Percentiles rank a stretch among this genome's conserved stretches.
These are phyloP conservation scores for Drosophila anomelani DNA, from an alignment of 2,888 invertebrate species.

Conservation along the genomic window DNA sequence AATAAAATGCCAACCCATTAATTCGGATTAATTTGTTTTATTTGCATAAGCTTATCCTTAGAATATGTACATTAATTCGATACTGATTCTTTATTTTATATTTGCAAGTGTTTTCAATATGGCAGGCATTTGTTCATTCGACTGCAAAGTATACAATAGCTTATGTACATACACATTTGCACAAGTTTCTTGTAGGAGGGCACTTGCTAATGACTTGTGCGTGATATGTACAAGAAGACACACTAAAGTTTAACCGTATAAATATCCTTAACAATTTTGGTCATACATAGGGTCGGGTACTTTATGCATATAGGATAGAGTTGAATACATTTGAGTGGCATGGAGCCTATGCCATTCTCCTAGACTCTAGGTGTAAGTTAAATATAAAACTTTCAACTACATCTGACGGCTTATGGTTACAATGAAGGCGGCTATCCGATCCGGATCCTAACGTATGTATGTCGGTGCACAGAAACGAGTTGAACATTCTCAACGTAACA, in stretches of 20 bases:
- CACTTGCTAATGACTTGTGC: slow-evolving; percentile 40
- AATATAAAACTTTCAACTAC: slow-evolving; percentile 38
- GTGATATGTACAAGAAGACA: slow-evolving; percentile 24
- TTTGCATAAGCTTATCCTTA: slow-evolving; percentile 37
- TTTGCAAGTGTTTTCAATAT: slow-evolving; percentile 42
- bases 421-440: slow-evolving; percentile 19
- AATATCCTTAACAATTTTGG: slow-evolving; percentile 41
- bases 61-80: slow-evolving; percentile 36
- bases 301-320: slow-evolving; percentile 37
- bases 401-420: slow-evolving; percentile 27
- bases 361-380: slow-evolving; percentile 23
- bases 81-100: slow-evolving; percentile 35
- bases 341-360: not conserved
- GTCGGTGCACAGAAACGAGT: slow-evolving; percentile 52
- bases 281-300: slow-evolving; percentile 27
- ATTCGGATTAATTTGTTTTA: slow-evolving; percentile 36
- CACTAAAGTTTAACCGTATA: slow-evolving; percentile 28
- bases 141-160: slow-evolving; percentile 30
- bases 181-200: slow-evolving; percentile 34
- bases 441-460: slow-evolving; percentile 12
- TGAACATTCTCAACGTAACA: slow-evolving; percentile 47
- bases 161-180: slow-evolving; percentile 28
- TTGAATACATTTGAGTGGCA: slow-evolving; percentile 25
- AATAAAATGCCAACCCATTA: not conserved
- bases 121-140: slow-evolving; percentile 43